Conservation (phyloP, 2,888 invertebrate genomes). For the Deilephila porcellus region DNA sequence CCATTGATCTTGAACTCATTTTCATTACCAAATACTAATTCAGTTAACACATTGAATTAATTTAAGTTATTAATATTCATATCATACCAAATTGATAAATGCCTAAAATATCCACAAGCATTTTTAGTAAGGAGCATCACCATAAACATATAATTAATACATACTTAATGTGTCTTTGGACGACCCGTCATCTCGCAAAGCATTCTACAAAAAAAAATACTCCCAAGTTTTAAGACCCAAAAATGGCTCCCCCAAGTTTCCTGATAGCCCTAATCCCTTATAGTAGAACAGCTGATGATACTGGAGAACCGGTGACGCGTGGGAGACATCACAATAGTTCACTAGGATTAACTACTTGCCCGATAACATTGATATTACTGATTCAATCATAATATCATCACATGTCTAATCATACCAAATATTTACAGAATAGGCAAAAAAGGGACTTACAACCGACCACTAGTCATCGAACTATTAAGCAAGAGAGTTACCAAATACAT, state of each 20-base stretch:
- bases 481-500: too few relatives aligned
- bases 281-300: slow-evolving; percentile 4
- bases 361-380: slow-evolving; percentile 4
- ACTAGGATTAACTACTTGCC: not conserved
- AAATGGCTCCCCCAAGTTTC: not conserved
- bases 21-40: too few relatives aligned
- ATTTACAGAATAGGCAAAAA: too few relatives aligned
- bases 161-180: not conserved
- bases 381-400: not conserved
- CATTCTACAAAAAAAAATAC: not conserved
- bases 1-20: too few relatives aligned
- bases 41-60: too few relatives aligned
- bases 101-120: too few relatives aligned
- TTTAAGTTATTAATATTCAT: too few relatives aligned
- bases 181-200: not conserved
- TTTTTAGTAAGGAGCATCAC: too few relatives aligned
- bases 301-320: not conserved
- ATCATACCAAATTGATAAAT: too few relatives aligned
- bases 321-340: not conserved
- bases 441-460: too few relatives aligned
- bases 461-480: too few relatives aligned
- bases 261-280: slow-evolving; percentile 16
- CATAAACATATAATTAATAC: too few relatives aligned
- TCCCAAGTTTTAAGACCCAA: not conserved
- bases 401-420: not conserved